A percentile compares a stretch with the other conserved stretches of the same genome.
Evolutionary conservation across 2,113 vertebrate genomes (phyloP).

Genomic region (Pantherophis guttatus): DNA sequence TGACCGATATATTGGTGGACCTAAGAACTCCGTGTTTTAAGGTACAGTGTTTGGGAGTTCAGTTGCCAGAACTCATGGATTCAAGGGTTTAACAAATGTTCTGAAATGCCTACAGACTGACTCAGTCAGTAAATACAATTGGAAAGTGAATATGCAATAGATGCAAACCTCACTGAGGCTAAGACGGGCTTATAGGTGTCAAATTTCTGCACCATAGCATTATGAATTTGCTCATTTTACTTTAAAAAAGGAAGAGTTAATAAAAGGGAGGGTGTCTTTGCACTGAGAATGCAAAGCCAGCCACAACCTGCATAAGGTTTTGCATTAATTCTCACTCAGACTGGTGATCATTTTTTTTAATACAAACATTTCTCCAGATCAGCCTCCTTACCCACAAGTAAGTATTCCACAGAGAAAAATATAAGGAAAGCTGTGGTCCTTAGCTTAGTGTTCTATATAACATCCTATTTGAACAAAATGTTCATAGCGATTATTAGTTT

Average conservation of each 20-base stretch:
- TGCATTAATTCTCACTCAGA: slow-evolving; percentile 30
- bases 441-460: slow-evolving; percentile 20
- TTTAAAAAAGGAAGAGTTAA: neutral
- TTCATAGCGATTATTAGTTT: slow-evolving; percentile 43
- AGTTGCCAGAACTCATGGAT: slow-evolving; percentile 36
- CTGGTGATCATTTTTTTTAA: slow-evolving; percentile 44
- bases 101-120: slow-evolving; percentile 17
- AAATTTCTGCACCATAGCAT: slow-evolving; percentile 17
- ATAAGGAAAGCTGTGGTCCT: slow-evolving; percentile 40
- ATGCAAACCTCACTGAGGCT: slow-evolving; percentile 2
- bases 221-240: slow-evolving; percentile 32
- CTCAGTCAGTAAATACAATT: slow-evolving; percentile 5
- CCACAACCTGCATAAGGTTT: slow-evolving; percentile 27
- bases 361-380: slow-evolving; percentile 35
- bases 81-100: slow-evolving; percentile 27
- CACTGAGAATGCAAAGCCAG: slow-evolving; percentile 33
- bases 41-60: slow-evolving; percentile 41
- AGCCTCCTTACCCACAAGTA: slow-evolving; percentile 18
- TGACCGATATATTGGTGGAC: slow-evolving; percentile 9
- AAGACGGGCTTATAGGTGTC: neutral
- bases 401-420: slow-evolving; percentile 47
- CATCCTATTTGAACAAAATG: slow-evolving; percentile 50
- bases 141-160: slow-evolving; percentile 4
- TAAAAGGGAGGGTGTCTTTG: neutral
- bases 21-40: slow-evolving; percentile 40